A percentile compares a stretch with the other conserved stretches of the same genome.
phyloP scores from a whole-genome alignment of 2,888 invertebrate genomes.

The Neoaliturus tenellus region DNA sequence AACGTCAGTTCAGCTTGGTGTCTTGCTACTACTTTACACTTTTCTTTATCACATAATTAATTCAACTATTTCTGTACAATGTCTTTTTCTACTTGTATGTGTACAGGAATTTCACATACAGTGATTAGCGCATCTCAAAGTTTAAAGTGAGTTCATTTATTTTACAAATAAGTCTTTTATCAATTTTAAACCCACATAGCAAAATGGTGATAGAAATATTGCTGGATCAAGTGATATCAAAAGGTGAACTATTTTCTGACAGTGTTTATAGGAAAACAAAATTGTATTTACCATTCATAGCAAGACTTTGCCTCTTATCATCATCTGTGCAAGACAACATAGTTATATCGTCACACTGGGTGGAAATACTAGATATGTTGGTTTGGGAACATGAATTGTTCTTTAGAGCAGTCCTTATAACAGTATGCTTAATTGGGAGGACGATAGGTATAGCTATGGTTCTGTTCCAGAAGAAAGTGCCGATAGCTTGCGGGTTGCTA shows the following conservation, averaged over 20 bases:
- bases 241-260: not conserved
- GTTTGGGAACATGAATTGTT: not conserved
- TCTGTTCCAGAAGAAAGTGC: not conserved
- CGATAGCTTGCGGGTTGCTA: not conserved
- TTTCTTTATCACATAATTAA: too few relatives aligned
- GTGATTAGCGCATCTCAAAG: too few relatives aligned
- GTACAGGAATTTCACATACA: too few relatives aligned
- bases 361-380: not conserved
- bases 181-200: too few relatives aligned
- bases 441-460: not conserved
- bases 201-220: not conserved
- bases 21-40: too few relatives aligned
- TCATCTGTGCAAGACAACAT: not conserved
- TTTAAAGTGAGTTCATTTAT: too few relatives aligned
- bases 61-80: too few relatives aligned
- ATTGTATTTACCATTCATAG: conserved; percentile 2
- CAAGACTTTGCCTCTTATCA: not conserved
- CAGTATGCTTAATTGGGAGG: not conserved
- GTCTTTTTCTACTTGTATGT: too few relatives aligned
- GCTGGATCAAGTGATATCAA: conserved; percentile 42
- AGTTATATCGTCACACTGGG: not conserved
- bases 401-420: not conserved
- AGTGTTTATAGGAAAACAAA: not conserved
- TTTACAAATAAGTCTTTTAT: too few relatives aligned
- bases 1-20: too few relatives aligned